phyloP scores from a whole-genome alignment of 2,797 vertebrate species.

The Ctenopoma kingsleyae region DNA sequence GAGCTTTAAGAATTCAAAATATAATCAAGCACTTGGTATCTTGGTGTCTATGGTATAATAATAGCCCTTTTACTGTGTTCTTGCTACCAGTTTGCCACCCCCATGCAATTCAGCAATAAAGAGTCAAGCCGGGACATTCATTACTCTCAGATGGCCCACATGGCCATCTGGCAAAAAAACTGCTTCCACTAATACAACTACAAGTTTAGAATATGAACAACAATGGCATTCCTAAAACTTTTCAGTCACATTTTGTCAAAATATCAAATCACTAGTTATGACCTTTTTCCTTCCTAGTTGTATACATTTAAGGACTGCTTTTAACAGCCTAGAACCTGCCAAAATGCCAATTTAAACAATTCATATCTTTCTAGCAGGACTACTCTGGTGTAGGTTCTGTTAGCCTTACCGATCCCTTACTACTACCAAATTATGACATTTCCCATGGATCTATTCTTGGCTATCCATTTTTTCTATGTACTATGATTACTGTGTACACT shows the following conservation, averaged over 20 bases:
- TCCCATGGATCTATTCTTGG: too few species aligned
- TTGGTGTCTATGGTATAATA: conserved; percentile 16
- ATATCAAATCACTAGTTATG: too few species aligned
- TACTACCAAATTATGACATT: too few species aligned
- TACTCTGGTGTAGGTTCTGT: too few species aligned
- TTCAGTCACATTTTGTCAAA: not conserved
- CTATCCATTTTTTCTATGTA: too few species aligned
- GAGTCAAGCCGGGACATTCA: conserved; percentile 16
- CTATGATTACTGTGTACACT: too few species aligned
- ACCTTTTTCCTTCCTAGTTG: too few species aligned
- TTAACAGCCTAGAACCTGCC: too few species aligned
- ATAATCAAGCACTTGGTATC: conserved; percentile 3
- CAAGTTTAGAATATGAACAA: not conserved
- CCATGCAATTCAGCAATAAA: conserved; percentile 33
- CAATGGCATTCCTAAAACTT: not conserved
- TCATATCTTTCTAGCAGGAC: too few species aligned
- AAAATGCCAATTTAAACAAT: too few species aligned
- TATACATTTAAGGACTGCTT: not conserved
- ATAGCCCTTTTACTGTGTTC: conserved; percentile 13
- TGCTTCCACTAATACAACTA: not conserved
- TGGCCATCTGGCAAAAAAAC: not conserved
- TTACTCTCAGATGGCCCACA: conserved; percentile 24
- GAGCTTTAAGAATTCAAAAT: conserved; percentile 8
- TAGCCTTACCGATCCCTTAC: too few species aligned
- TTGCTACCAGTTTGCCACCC: conserved; percentile 29